These are phyloP conservation scores for Magallana angulata DNA, from an alignment of 1,140 invertebrate species.

Conservation along the genomic window DNA sequence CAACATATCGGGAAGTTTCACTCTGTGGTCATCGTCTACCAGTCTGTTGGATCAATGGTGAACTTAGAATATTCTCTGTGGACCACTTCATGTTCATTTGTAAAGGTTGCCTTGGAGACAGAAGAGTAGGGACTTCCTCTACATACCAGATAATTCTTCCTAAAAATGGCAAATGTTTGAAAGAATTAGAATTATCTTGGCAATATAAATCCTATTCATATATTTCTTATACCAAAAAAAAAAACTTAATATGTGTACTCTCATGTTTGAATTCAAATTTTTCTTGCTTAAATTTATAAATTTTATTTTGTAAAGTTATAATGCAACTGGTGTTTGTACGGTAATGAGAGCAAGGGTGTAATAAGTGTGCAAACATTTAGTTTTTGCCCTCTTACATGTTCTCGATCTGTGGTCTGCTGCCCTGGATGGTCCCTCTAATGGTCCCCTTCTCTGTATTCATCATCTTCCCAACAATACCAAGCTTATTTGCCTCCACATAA, in stretches of 20 bases:
- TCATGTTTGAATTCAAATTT: no score
- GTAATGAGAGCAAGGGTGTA: no score
- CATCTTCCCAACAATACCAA: conserved; percentile 87
- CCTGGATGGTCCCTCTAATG: conserved; percentile 86
- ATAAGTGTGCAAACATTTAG: no score
- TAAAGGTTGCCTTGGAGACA: conserved; percentile 85
- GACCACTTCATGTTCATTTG: conserved; percentile 74
- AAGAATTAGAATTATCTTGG: not conserved
- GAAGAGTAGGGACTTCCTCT: conserved; percentile 85
- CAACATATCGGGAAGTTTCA: no score
- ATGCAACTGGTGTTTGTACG: no score
- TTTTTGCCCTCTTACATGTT: conserved; percentile 83
- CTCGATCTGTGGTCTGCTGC: conserved; percentile 83
- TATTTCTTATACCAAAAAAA: no score
- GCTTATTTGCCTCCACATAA: conserved; percentile 83
- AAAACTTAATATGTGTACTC: no score
- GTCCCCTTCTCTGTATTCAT: conserved; percentile 86
- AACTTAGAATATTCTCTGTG: conserved; percentile 46
- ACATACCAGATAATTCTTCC: conserved; percentile 85
- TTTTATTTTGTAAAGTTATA: no score
- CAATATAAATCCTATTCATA: no score
- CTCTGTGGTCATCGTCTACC: conserved; percentile 25
- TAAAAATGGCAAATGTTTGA: conserved; percentile 55
- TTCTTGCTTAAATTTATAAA: no score
- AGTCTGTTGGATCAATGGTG: conserved; percentile 38